A percentile compares a stretch with the other conserved stretches of the same genome.
Evolutionary conservation across 92 coral and sea anemone species (phyloP).

Genomic region (Porites lobata): DNA sequence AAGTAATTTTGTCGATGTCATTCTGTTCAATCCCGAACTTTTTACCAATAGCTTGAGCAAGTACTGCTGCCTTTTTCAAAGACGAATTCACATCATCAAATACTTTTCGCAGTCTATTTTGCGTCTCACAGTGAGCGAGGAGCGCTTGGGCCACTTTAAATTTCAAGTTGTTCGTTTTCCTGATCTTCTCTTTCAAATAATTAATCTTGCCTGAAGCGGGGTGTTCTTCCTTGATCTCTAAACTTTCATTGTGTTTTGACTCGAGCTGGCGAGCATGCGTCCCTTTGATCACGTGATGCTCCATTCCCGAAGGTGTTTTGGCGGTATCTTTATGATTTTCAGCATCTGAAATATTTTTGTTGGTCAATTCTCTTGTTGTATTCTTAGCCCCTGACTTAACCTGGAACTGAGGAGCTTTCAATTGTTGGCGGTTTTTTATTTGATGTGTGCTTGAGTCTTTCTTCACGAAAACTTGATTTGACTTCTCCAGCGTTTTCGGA

Average conservation of each 20-base stretch:
- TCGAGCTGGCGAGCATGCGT: constrained; percentile 21
- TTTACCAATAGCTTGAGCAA: constrained; percentile 87
- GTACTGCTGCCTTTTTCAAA: constrained; percentile 76
- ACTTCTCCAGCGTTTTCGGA: not conserved
- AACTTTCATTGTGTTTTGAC: not conserved
- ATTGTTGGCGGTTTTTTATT: not conserved
- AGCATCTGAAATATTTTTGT: not conserved
- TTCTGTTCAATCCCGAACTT: constrained; percentile 82
- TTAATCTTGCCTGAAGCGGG: constrained; percentile 47
- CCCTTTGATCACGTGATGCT: constrained; percentile 2
- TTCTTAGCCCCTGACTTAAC: not conserved
- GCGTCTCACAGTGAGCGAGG: constrained; percentile 87
- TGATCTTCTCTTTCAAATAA: constrained; percentile 62
- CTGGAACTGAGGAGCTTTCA: not conserved
- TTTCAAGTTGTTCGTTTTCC: constrained; percentile 76
- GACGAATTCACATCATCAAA: constrained; percentile 85
- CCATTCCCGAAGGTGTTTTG: not conserved
- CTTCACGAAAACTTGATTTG: not conserved
- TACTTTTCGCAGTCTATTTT: constrained; percentile 80
- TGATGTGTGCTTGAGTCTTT: not conserved
- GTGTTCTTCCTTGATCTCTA: not conserved
- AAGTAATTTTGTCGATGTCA: constrained; percentile 76
- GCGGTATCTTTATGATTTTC: not conserved
- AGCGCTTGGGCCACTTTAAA: constrained; percentile 91
- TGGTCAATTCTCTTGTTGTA: not conserved